These are phyloP conservation scores for Luehdorfia chinensis DNA, from an alignment of 1,140 invertebrate genomes.

Conservation along the genomic window DNA sequence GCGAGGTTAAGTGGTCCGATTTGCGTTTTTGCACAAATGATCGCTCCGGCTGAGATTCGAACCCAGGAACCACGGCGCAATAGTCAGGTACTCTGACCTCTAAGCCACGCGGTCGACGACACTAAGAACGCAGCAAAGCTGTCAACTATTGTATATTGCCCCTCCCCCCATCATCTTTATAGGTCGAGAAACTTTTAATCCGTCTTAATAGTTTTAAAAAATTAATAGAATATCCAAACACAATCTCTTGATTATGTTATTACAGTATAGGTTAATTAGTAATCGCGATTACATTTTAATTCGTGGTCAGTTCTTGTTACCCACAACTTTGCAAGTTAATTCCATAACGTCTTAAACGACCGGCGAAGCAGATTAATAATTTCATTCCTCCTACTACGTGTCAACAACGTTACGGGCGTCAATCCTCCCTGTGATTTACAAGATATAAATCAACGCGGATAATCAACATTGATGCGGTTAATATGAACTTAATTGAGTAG, in stretches of 20 bases:
- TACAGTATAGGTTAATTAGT: conserved; percentile 6
- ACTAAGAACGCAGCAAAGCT: no score
- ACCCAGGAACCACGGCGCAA: no score
- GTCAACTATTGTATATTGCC: background rate
- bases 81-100: no score
- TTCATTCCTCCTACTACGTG: background rate
- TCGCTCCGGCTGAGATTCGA: no score
- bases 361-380: background rate
- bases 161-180: background rate
- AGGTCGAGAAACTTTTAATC: no score
- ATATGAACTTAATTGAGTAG: background rate
- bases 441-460: background rate
- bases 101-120: no score
- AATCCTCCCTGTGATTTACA: background rate
- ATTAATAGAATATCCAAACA: no score
- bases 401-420: no score
- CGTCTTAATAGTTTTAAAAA: no score
- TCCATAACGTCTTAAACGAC: background rate
- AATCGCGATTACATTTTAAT: conserved; percentile 7
- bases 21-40: no score
- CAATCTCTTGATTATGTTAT: conserved; percentile 11
- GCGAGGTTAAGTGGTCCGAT: no score
- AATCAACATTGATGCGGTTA: conserved; percentile 2
- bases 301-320: conserved; percentile 8
- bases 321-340: conserved; percentile 2